Base-by-base conservation (phyloP, 2,113 vertebrate species). In the Campylomormyrus numenius region DNA sequence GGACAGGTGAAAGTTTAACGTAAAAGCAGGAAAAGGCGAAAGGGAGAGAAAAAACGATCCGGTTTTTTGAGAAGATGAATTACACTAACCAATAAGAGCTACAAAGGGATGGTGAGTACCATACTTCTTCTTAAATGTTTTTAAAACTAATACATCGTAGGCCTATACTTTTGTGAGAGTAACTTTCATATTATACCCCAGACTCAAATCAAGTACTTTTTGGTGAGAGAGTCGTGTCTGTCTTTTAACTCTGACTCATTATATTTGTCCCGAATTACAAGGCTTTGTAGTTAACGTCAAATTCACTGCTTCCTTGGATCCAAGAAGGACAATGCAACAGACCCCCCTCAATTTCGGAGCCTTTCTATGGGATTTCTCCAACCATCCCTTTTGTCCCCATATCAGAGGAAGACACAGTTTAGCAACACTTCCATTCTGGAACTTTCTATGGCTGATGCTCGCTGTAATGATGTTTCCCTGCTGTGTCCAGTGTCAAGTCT, bases 241-340 rank as follows among this genome's bases (percentile, higher is more conserved):
- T 77, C 27, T 48, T 42, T 24, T 4, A 35, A n/a, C 1, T 53
- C 91, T 90, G 77, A 88, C 91, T 92, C 66, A 89, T 88, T 93
- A 89, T 91, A 91, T 91, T 91, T 92, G 90, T 85, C 88, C 48
- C 90, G 85, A 92, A 77, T 92, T 90, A 58, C 45, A 91, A 90
- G 85, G 89, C 85, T 87, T 56, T n/a, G 87, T 88, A 92, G 94
- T 93, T 91, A 94, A 94, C 66, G 48, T 48, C 91, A 77, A 89
- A 89, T 53, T 90, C 58, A 85, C 93, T 88, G 85, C 88, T 85
- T 92, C 31, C 91, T 89, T 90, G 91, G 50, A 90, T 50, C 90
- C 86, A 91, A 90, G 92, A 93, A 94, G 93, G 94, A 96, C 94
- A 93, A 98, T 97, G 97, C 94, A 94, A 93, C 92, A 96, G 92